Evolutionary conservation across 2,797 vertebrate genomes (phyloP), one percentile per base, ranked within the genome.

Genomic region (Martes flavigula): DNA sequence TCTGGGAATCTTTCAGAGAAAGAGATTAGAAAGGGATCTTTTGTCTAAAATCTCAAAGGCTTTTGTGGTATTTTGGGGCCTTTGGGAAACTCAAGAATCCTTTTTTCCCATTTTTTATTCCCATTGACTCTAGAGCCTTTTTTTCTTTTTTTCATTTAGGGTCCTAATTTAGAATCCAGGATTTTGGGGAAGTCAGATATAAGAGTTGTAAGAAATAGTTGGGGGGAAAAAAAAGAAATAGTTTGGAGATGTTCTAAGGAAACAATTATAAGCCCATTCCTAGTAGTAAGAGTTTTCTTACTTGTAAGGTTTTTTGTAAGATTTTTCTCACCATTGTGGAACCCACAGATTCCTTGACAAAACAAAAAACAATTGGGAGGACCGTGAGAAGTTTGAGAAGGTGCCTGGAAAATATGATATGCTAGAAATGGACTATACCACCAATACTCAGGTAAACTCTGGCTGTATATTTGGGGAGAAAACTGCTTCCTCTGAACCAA

Each of bases 391-490:
- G 83, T 99, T 99, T 98, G 98, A 99, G 98, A 99, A 99, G 96
- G 99, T 99, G 5, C 78, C 98, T 11, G 99, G 99, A 54, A 99
- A 99, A 97, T 99, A 99, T 7, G 99, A 99, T 97, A 98, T 99
- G 98, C 97, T 99, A 40, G 99, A 99, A 62, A 98, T 99, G 99
- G 99, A 99, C 98, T 99, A 99, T 97, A 98, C 98, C 91, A 73
- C 95, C 6, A 98, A 91, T 1, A 83, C 72, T 25, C 96, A 98
- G 97, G 98, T 98, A 97, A 75, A n/a, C 21, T 62, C 79, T 72
- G 23, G 72, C 12, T 35, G 1, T n/a, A 43, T 15, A 2, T 84
- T 46, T 82, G 3, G 18, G 64, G 21, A 30, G 9, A 25, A 83
- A 70, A 35, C 17, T 68, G 1, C 66, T 62, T 81, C 38, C 35